Conservation (phyloP, 1,140 invertebrate genomes). For the Maniola jurtina region DNA sequence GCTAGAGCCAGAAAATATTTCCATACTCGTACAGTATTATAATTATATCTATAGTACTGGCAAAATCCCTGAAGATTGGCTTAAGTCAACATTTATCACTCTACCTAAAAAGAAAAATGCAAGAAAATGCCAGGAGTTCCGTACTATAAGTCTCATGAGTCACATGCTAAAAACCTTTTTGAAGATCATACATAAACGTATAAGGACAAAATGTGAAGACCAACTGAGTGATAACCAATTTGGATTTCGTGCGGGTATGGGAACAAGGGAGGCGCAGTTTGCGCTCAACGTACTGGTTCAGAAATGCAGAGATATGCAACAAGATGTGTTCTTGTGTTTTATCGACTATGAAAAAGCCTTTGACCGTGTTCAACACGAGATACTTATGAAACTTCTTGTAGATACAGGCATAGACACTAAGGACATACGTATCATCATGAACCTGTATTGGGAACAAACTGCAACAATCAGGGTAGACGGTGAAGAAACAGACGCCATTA, state of each 20-base stretch:
- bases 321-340: slow-evolving; percentile 31
- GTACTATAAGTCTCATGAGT: slow-evolving; percentile 29
- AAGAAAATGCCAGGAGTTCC: slow-evolving; percentile 21
- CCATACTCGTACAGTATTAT: slow-evolving; percentile 7
- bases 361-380: slow-evolving; percentile 18
- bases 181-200: slow-evolving; percentile 17
- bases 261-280: slow-evolving; percentile 27
- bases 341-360: slow-evolving; percentile 35
- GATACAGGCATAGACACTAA: slow-evolving; percentile 25
- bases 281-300: slow-evolving; percentile 27
- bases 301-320: slow-evolving; percentile 31
- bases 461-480: slow-evolving; percentile 20
- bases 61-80: slow-evolving; percentile 23
- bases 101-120: slow-evolving; percentile 26
- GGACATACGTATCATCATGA: slow-evolving; percentile 30
- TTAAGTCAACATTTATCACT: slow-evolving; percentile 25
- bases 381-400: slow-evolving; percentile 11
- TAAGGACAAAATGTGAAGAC: slow-evolving; percentile 19
- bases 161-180: slow-evolving; percentile 21
- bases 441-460: slow-evolving; percentile 30
- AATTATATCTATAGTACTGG: slow-evolving; percentile 6
- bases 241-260: slow-evolving; percentile 23
- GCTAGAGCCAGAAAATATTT: slow-evolving; percentile 22
- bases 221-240: slow-evolving; percentile 23
- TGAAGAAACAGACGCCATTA: slow-evolving; percentile 18